Conservation (phyloP, 2,888 invertebrate species). For the Bombylius discolor region DNA sequence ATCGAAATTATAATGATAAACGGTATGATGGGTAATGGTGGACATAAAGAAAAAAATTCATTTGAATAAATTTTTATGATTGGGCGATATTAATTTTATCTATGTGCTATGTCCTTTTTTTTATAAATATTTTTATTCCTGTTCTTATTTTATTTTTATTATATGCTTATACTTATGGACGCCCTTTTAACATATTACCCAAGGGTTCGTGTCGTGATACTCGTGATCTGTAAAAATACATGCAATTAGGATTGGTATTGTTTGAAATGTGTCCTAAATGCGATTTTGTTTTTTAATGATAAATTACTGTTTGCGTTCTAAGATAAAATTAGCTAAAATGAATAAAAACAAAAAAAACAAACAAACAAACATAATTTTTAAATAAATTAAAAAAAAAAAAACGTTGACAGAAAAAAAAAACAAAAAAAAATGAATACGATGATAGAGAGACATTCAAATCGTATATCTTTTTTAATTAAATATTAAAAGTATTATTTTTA, state of each 20-base stretch:
- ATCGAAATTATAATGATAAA: neutral
- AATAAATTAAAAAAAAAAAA: neutral
- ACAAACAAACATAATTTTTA: no score
- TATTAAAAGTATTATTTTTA: no score
- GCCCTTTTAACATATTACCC: slow-evolving; percentile 7
- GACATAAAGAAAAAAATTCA: slow-evolving; percentile 12
- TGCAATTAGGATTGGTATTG: slow-evolving; percentile 12
- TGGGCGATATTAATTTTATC: slow-evolving; percentile 14
- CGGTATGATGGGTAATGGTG: neutral
- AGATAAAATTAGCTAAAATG: neutral
- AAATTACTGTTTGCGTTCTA: neutral
- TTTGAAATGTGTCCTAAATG: slow-evolving; percentile 5
- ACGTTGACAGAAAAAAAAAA: neutral
- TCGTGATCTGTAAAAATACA: neutral
- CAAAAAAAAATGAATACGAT: neutral
- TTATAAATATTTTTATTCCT: neutral
- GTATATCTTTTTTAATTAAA: no score
- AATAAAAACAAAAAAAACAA: neutral
- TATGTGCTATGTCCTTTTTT: neutral
- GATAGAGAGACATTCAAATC: no score
- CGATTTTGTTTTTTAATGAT: slow-evolving; percentile 3
- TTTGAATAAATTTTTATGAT: slow-evolving; percentile 15
- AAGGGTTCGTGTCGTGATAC: neutral
- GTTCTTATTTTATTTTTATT: neutral
- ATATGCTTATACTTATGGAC: slow-evolving; percentile 1